Conservation (phyloP, 64 coral and sea anemone genomes). For the Platygyra sinensis region DNA sequence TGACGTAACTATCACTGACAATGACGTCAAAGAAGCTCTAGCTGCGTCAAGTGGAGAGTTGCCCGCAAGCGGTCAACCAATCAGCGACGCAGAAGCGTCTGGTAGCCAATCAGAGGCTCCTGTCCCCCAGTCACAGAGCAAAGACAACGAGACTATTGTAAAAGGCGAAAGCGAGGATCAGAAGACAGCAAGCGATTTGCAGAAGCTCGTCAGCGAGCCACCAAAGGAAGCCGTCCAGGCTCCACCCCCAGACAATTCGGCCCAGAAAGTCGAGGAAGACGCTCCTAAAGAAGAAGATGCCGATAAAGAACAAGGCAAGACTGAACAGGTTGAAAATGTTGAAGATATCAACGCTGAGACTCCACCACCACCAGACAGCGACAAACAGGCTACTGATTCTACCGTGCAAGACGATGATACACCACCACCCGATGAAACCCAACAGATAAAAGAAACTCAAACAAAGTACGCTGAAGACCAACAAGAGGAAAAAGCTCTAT, state of each 20-base stretch:
- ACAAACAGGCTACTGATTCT: slow-evolving; percentile 3
- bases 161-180: background rate
- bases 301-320: background rate
- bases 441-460: background rate
- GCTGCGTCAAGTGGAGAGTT: slow-evolving; percentile 29
- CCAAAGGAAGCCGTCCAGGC: background rate
- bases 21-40: slow-evolving; percentile 43
- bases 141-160: background rate
- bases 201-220: background rate
- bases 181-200: background rate
- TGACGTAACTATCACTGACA: slow-evolving; percentile 31
- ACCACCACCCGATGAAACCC: slow-evolving; percentile 13
- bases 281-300: background rate
- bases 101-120: slow-evolving; percentile 16
- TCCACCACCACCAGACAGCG: background rate
- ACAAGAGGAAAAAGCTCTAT: slow-evolving; percentile 1
- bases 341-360: background rate
- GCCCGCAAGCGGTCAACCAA: background rate
- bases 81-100: slow-evolving; percentile 16
- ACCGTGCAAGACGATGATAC: background rate
- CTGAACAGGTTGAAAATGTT: background rate
- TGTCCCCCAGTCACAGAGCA: background rate
- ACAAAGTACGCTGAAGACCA: slow-evolving; percentile 31
- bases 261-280: background rate
- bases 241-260: no score